A percentile compares a stretch with the other conserved stretches of the same genome.
These are phyloP conservation scores for Heliconius sara DNA, from an alignment of 2,888 invertebrate genomes.

Conservation along the genomic window DNA sequence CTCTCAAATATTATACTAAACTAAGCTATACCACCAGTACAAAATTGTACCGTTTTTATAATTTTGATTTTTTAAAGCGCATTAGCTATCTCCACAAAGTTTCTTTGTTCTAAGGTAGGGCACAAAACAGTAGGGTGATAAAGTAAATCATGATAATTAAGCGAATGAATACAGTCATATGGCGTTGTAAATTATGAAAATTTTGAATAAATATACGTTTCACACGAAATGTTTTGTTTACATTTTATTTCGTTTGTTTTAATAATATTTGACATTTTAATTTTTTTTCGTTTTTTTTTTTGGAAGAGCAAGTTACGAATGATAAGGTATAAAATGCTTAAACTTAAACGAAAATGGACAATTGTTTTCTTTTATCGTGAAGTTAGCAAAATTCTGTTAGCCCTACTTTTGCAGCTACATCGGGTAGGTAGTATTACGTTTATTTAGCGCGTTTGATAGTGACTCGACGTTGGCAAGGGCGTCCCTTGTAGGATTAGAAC, in stretches of 20 bases:
- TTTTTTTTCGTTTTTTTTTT: too few relatives aligned
- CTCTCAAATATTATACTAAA: background rate
- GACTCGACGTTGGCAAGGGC: too few relatives aligned
- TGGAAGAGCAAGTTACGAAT: too few relatives aligned
- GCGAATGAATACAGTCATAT: constrained; percentile 42
- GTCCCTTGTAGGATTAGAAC: too few relatives aligned
- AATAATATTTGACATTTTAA: background rate
- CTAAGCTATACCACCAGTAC: background rate
- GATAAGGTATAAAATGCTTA: too few relatives aligned
- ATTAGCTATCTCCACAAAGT: background rate
- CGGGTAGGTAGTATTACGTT: too few relatives aligned
- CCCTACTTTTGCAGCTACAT: too few relatives aligned
- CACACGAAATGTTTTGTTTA: constrained; percentile 13
- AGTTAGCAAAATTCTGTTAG: too few relatives aligned
- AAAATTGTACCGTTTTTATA: background rate
- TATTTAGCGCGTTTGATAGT: too few relatives aligned
- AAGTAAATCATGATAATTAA: constrained; percentile 48
- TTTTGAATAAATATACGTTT: constrained; percentile 38
- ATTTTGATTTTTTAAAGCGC: background rate
- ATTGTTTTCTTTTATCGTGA: too few relatives aligned
- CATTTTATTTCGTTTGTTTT: background rate
- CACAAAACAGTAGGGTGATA: constrained; percentile 42
- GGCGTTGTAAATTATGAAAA: constrained; percentile 41
- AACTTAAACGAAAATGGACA: too few relatives aligned
- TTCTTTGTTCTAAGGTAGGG: constrained; percentile 19